A percentile compares a stretch with the other conserved stretches of the same genome.
Conservation (phyloP, 2,113 vertebrate genomes). For the Tyto alba region DNA sequence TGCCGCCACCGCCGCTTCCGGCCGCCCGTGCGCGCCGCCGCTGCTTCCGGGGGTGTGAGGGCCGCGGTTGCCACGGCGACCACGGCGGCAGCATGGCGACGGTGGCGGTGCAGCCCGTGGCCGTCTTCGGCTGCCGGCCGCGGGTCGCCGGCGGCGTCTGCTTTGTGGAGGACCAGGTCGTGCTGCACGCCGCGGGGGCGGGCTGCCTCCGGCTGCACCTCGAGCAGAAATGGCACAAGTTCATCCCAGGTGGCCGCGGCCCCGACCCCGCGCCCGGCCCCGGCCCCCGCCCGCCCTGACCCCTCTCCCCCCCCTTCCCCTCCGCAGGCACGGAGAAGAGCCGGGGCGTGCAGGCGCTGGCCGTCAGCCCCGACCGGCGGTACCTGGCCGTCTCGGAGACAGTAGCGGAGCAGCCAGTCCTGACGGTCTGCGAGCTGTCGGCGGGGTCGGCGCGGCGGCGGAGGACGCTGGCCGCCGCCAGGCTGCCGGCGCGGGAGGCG, state of each 20-base stretch:
- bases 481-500: conserved; percentile 68
- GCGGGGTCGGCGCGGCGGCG: conserved; percentile 77
- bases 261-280: rapidly evolving
- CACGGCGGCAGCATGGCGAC: background rate
- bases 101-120: conserved; percentile 71
- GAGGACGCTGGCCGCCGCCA: conserved; percentile 73
- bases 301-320: background rate
- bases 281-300: background rate
- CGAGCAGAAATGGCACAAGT: conserved; percentile 80
- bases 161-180: conserved; percentile 84
- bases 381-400: conserved; percentile 87
- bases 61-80: conserved; percentile 8
- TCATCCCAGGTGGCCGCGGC: conserved; percentile 81
- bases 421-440: conserved; percentile 85
- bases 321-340: conserved; percentile 72
- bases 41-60: background rate
- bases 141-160: conserved; percentile 81
- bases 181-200: conserved; percentile 85
- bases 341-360: conserved; percentile 79
- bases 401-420: conserved; percentile 69
- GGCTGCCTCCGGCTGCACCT: conserved; percentile 85
- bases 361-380: conserved; percentile 82
- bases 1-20: background rate
- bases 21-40: background rate
- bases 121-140: conserved; percentile 80